Conservation (phyloP, 1,140 invertebrate species). For the Cheumatopsyche charites region DNA sequence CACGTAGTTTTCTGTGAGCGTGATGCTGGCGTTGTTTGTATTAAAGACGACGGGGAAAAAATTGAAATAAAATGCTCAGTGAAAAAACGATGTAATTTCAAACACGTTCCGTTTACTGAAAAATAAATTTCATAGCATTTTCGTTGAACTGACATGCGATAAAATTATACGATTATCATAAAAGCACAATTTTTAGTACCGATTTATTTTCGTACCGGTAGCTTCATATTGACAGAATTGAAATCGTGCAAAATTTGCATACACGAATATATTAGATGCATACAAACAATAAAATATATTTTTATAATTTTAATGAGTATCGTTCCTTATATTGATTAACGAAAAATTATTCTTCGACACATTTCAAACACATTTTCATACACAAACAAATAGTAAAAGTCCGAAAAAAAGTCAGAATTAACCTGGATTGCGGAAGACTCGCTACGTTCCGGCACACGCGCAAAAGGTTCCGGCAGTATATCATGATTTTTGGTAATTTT, state of each 20-base stretch:
- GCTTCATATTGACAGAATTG: too few relatives aligned
- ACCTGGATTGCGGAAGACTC: constrained; percentile 10
- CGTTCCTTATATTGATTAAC: too few relatives aligned
- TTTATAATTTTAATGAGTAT: too few relatives aligned
- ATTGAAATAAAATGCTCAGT: background rate
- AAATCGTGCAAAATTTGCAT: too few relatives aligned
- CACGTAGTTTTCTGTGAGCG: constrained; percentile 23
- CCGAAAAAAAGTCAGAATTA: background rate
- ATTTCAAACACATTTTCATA: too few relatives aligned
- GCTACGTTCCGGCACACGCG: background rate
- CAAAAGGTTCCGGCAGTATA: constrained; percentile 7
- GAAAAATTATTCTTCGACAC: too few relatives aligned
- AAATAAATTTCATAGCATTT: constrained; percentile 18
- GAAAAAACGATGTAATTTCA: constrained; percentile 9
- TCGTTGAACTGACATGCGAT: background rate
- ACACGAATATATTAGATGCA: too few relatives aligned
- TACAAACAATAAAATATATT: too few relatives aligned
- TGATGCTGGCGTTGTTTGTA: constrained; percentile 20
- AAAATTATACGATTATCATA: background rate
- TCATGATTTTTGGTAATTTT: constrained; percentile 18
- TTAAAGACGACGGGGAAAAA: constrained; percentile 15
- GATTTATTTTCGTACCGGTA: too few relatives aligned
- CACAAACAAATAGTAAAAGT: too few relatives aligned
- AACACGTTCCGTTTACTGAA: constrained; percentile 3
- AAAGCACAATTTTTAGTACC: background rate